Evolutionary conservation across 1,140 invertebrate species (phyloP), one percentile per base, ranked within the genome.

Genomic region (Diachasmimorpha longicaudata): DNA sequence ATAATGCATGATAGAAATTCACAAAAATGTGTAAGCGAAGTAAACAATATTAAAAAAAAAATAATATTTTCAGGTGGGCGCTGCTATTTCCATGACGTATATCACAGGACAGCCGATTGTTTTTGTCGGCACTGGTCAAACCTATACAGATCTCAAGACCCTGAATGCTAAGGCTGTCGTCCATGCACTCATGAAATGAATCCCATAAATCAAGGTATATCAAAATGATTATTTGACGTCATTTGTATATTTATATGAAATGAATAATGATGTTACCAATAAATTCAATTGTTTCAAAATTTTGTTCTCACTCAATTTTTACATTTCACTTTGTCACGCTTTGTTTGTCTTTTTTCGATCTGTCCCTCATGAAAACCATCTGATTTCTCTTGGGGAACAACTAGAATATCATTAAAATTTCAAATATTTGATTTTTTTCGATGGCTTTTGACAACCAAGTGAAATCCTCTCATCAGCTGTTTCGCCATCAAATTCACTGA

Each of bases 61-160:
- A 55, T 55, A 37, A 42, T 21, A 70, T 89, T 90, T 36, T 52
- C 80, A 96, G 95, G 98, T 99, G 67, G 99, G 99, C 23, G 98
- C 99, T 70, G 98, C 99, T 55, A 98, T 99, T 81, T 99, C 98
- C 9, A 99, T 99, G 99, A 99, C 98, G 0, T 99, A 99, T 85
- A 99, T 99, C 74, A 99, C 99, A 39, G 99, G 99, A 8, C 98
- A 99, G 87, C 99, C 99, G 0, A 99, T 99, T 78, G 97, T 99
- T 25, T 99, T 99, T 89, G 98, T 99, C 25, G 99, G 99, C 19
- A 99, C 98, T 55, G 99, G 99, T 5, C 99, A 99, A 90, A 99
- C 98, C 0, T 99, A 99, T 86, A 96, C 96, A 0, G 99, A 99
- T 91, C 90, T 99, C 70, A 98, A 98, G 85, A 97, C 96, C 77